phyloP scores from a whole-genome alignment of 2,888 invertebrate genomes.

The Philonicus albiceps region DNA sequence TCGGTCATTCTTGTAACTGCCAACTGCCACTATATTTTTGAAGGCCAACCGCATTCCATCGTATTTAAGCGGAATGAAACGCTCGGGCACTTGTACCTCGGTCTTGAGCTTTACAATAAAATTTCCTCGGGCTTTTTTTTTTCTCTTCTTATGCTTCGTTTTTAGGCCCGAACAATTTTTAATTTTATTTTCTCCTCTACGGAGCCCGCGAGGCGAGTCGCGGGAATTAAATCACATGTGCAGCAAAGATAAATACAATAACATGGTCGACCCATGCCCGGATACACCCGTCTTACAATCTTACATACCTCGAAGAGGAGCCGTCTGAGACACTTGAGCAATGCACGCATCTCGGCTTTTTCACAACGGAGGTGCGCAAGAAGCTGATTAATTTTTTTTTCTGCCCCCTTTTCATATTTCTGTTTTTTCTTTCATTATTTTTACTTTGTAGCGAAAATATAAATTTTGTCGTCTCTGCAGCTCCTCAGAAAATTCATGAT shows the following conservation, averaged over 20 bases:
- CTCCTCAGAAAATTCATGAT: neutral
- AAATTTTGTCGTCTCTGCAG: slow-evolving; percentile 1
- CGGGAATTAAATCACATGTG: slow-evolving; percentile 34
- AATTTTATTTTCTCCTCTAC: neutral
- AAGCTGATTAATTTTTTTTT: slow-evolving; percentile 24
- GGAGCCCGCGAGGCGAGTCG: neutral
- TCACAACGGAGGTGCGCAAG: slow-evolving; percentile 11
- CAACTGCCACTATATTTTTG: slow-evolving; percentile 46
- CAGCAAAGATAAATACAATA: slow-evolving; percentile 27
- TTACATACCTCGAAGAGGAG: neutral
- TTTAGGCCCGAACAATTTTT: neutral
- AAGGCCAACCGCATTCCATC: slow-evolving; percentile 49
- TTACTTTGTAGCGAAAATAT: neutral
- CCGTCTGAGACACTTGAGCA: neutral
- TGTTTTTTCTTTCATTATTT: neutral
- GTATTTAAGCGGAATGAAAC: slow-evolving; percentile 44
- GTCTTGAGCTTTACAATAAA: slow-evolving; percentile 7
- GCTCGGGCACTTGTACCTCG: slow-evolving; percentile 22
- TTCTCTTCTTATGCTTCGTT: neutral
- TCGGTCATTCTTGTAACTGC: slow-evolving; percentile 28
- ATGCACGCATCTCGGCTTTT: slow-evolving; percentile 27
- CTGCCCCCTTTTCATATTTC: neutral
- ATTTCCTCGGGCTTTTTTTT: neutral
- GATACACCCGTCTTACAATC: neutral
- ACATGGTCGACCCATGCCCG: neutral